phyloP scores from a whole-genome alignment of 2,888 invertebrate species.

The Pyrocoelia pectoralis region DNA sequence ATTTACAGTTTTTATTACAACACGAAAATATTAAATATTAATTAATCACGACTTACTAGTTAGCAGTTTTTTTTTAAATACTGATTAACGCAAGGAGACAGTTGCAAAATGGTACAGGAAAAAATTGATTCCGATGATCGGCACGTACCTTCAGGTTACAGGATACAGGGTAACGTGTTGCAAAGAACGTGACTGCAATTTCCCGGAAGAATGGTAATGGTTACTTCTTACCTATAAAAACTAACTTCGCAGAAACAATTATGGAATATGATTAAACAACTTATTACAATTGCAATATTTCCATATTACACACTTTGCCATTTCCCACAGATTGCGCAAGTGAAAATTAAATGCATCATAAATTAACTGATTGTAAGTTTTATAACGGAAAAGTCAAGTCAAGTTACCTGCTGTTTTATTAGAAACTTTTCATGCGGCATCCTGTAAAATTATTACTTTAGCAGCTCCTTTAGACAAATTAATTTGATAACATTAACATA shows the following conservation, averaged over 20 bases:
- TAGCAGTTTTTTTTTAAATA: not conserved
- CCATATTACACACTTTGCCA: not conserved
- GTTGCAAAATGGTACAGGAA: not conserved
- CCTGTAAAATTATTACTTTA: not conserved
- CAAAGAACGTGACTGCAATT: slow-evolving; percentile 43
- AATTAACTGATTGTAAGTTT: not conserved
- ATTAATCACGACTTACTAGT: slow-evolving; percentile 1
- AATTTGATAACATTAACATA: too few species aligned
- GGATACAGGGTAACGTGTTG: slow-evolving; percentile 41
- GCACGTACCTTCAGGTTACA: slow-evolving; percentile 28
- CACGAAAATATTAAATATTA: slow-evolving; percentile 5
- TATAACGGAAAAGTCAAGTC: not conserved
- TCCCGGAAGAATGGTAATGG: slow-evolving; percentile 36
- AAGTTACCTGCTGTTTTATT: not conserved
- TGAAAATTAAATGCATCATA: not conserved
- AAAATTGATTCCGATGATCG: slow-evolving; percentile 4
- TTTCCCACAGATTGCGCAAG: not conserved
- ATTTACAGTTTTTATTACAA: slow-evolving; percentile 5
- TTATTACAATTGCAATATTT: not conserved
- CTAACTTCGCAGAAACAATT: slow-evolving; percentile 24
- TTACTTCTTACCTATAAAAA: slow-evolving; percentile 24
- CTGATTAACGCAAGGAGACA: not conserved
- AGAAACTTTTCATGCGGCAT: not conserved
- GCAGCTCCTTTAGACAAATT: not conserved
- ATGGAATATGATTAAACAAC: slow-evolving; percentile 15